A percentile compares a stretch with the other conserved stretches of the same genome.
Evolutionary conservation across 2,113 vertebrate species (phyloP).

Genomic region (Vulpes lagopus): DNA sequence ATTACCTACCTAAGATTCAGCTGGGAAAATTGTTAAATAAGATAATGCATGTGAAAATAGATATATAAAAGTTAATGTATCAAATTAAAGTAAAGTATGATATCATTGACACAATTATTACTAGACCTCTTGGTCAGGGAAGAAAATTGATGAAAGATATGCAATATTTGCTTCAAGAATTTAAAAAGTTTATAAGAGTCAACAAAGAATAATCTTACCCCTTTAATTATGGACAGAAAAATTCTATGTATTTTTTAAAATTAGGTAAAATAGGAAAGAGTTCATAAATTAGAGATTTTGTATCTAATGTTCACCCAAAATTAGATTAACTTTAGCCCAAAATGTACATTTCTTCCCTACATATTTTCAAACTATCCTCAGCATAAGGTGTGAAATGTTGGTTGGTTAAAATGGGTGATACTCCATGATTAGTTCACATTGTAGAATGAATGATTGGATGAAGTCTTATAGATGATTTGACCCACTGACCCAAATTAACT

Average conservation of each 20-base stretch:
- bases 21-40: constrained; percentile 57
- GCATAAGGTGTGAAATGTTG: not conserved
- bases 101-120: constrained; percentile 16
- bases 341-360: not conserved
- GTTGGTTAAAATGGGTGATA: not conserved
- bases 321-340: constrained; percentile 27
- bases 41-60: constrained; percentile 26
- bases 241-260: not conserved
- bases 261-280: not conserved
- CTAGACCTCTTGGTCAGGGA: constrained; percentile 3
- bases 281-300: not conserved
- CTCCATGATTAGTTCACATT: not conserved
- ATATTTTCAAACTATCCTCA: not conserved
- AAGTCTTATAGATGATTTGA: not conserved
- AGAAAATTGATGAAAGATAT: constrained; percentile 31
- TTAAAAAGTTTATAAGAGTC: not conserved
- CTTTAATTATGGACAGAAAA: constrained; percentile 1
- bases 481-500: not conserved
- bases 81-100: constrained; percentile 52
- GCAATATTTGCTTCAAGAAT: constrained; percentile 19
- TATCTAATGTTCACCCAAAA: not conserved
- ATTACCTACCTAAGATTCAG: constrained; percentile 29
- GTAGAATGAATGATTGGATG: constrained; percentile 22
- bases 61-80: constrained; percentile 19
- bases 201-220: constrained; percentile 17